Evolutionary conservation across 53 echinoderm and acorn worm genomes (phyloP).

Genomic region (Stichopus horrens): DNA sequence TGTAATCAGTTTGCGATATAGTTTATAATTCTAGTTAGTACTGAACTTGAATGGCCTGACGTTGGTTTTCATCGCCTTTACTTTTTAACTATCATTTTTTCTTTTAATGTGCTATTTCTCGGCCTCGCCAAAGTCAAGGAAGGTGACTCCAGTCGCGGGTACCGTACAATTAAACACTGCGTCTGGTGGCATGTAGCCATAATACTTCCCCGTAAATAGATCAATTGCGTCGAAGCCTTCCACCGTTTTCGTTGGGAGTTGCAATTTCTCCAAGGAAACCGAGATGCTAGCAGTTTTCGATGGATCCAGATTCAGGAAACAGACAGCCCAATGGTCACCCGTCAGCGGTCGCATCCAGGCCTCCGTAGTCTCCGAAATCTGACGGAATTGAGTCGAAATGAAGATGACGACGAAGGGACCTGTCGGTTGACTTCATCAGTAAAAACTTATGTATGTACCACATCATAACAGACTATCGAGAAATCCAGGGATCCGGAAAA

Average conservation of each 20-base stretch:
- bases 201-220: constrained; percentile 55
- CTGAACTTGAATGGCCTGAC: too few relatives aligned
- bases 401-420: not conserved
- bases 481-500: too few relatives aligned
- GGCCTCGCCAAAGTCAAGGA: constrained; percentile 54
- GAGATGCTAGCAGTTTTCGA: constrained; percentile 38
- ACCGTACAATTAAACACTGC: constrained; percentile 49
- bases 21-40: too few relatives aligned
- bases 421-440: too few relatives aligned
- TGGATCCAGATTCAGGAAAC: constrained; percentile 52
- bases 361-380: constrained; percentile 12
- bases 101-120: constrained; percentile 1
- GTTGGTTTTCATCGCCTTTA: not conserved
- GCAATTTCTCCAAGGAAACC: constrained; percentile 52
- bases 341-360: constrained; percentile 18
- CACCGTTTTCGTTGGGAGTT: constrained; percentile 53
- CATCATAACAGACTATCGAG: too few relatives aligned
- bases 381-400: not conserved
- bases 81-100: not conserved
- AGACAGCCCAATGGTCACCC: constrained; percentile 47
- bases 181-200: constrained; percentile 62
- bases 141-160: constrained; percentile 47
- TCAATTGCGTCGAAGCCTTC: constrained; percentile 61
- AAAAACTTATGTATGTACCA: too few relatives aligned
- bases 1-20: too few relatives aligned